Base-by-base conservation (phyloP, 2,797 vertebrate species). In the Masticophis lateralis region DNA sequence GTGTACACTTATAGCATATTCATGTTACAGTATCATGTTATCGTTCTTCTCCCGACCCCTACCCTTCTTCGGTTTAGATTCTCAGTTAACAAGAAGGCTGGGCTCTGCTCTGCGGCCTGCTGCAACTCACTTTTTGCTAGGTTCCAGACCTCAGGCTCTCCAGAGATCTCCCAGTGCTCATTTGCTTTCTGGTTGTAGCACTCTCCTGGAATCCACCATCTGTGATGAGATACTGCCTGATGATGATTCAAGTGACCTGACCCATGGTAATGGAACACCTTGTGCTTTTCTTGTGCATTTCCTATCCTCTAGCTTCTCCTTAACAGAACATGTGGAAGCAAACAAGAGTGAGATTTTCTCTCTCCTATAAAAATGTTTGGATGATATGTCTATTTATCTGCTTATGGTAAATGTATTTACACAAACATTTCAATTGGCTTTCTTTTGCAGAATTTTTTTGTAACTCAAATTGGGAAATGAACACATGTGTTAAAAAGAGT, bases 161-260 rank as follows among this genome's bases (percentile, higher is more conserved):
- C 95, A 95, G 87, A 95, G 4, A 10, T 51, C 53, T 25, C 86
- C 91, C 11, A 95, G 87, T 20, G 95, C 96, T 93, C 94, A 87
- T 94, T 96, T 97, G 32, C 69, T 93, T 89, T 95, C 95, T 2
- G 0, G 94, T 79, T 93, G 94, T 60, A 87, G 4, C 53, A 79
- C 87, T 66, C 53, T 95, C 94, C 95, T 97, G 60, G 96, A 97
- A 91, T 96, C 96, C 32, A 28, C 96, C 90, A 94, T 96, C 92
- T 96, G 97, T 1, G 94, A 97, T 89, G 96, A 97, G 86, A 90
- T 94, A 16, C 95, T 96, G 87, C 94, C 96, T 66, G 98, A 98
- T 87, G 97, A 98, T 56, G 96, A 98, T 63, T 95, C 97, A 96
- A 99, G 99, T 97, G 94, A 95, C 95, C 97, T 99, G 93, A 99